Evolutionary conservation across 2,888 invertebrate species (phyloP), one percentile per base, ranked within the genome.

Genomic region (Lasius platythorax): DNA sequence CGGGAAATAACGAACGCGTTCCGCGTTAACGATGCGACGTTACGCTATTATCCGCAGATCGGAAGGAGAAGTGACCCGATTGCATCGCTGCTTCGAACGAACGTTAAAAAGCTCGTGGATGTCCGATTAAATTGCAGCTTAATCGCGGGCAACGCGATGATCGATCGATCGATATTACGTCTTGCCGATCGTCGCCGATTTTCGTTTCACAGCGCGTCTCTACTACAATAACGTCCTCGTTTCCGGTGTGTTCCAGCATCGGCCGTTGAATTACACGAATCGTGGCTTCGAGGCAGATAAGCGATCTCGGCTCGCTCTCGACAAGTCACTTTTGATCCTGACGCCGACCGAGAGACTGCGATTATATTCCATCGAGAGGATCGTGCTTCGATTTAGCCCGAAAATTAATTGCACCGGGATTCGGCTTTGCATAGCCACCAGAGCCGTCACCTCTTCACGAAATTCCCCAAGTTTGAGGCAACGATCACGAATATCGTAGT

Each of bases 331-430:
- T 87, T 88, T 87, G 89, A 79, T 85, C 88, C 85, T 83, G 87
- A 87, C 84, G 84, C 82, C 78, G 83, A 74, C 85, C 84, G 82
- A 84, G 79, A 89, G 89, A 74, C 78, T 74, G 63, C 86, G 79
- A 79, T 79, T 79, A 61, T 79, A 79, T 79, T 79, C 84, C 89
- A 87, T 87, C 89, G 85, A 85, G 72, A 68, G 78, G 37, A 70
- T 79, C 79, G 72, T 76, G 73, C 67, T 83, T 28, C 84, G 84
- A 76, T 79, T 87, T 83, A 90, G 89, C 83, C 87, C 83, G 87
- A 83, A 87, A 92, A 93, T 92, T 92, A 93, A 93, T 93, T 92
- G 92, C 90, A 87, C 86, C 86, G 88, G 87, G 89, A 86, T 91
- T 90, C 87, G 89, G 90, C 89, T 92, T 91, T 91, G 89, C 91